Percentiles rank a stretch among this genome's conserved stretches.
Conservation (phyloP, 2,888 invertebrate species). For the Pheosia tremula region DNA sequence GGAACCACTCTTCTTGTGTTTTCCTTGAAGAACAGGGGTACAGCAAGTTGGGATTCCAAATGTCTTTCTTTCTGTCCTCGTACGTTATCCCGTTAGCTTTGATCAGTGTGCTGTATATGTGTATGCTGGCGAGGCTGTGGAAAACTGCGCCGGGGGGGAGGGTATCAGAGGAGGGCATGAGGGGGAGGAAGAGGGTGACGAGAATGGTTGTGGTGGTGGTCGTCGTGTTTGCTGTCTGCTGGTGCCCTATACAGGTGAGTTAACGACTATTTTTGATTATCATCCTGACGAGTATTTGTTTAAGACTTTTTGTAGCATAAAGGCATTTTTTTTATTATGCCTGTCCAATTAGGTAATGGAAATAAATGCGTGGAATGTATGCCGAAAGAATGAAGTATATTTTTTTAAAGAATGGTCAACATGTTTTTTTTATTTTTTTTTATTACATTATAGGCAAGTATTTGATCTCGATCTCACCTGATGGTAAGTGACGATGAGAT, state of each 20-base stretch:
- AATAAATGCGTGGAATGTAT: no score
- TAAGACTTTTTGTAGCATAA: no score
- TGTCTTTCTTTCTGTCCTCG: conserved; percentile 94
- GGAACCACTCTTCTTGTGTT: conserved; percentile 87
- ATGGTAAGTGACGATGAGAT: no score
- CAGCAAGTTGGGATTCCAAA: conserved; percentile 87
- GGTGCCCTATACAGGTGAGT: conserved; percentile 96
- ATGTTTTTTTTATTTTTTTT: no score
- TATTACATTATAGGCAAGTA: no score
- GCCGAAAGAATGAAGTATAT: no score
- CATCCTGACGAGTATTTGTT: no score
- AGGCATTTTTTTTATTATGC: no score
- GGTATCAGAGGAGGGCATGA: conserved; percentile 91
- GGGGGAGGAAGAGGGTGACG: conserved; percentile 95
- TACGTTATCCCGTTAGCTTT: conserved; percentile 94
- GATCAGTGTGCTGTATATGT: conserved; percentile 94
- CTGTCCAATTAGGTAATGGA: no score
- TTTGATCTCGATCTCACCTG: no score
- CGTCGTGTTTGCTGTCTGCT: conserved; percentile 96
- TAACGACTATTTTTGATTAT: background rate
- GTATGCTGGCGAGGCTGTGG: conserved; percentile 95
- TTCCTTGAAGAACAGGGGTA: conserved; percentile 87
- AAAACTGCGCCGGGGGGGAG: conserved; percentile 92
- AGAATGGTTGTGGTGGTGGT: conserved; percentile 96
- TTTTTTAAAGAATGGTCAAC: no score